Evolutionary conservation across 2,888 invertebrate genomes (phyloP).

Genomic region (Sesamia inferens): DNA sequence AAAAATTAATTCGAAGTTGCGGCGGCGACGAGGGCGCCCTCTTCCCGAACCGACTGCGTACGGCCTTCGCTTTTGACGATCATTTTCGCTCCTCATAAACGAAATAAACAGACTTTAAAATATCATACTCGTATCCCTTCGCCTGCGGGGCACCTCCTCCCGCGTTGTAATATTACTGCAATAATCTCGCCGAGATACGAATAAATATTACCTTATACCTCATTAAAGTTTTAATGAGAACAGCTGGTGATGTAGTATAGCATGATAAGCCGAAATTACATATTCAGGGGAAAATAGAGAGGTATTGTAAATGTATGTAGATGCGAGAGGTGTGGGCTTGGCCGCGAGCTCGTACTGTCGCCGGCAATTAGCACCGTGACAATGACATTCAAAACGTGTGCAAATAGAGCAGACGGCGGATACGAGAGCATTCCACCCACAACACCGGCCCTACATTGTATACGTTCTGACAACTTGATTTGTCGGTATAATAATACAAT

Average conservation of each 20-base stretch:
- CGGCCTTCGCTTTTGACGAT: constrained; percentile 74
- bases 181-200: constrained; percentile 59
- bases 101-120: constrained; percentile 75
- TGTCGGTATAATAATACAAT: constrained; percentile 63
- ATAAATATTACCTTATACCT: constrained; percentile 65
- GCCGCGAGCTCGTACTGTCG: constrained; percentile 66
- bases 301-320: constrained; percentile 70
- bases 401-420: constrained; percentile 79
- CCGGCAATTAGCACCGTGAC: constrained; percentile 85
- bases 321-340: constrained; percentile 59
- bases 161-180: constrained; percentile 60
- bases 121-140: constrained; percentile 69
- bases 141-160: constrained; percentile 52
- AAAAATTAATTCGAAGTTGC: constrained; percentile 87
- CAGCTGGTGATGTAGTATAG: constrained; percentile 54
- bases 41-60: constrained; percentile 62
- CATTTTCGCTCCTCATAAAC: constrained; percentile 77
- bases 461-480: constrained; percentile 59
- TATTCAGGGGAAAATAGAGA: constrained; percentile 67
- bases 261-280: constrained; percentile 68
- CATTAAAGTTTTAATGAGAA: constrained; percentile 72
- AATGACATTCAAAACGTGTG: constrained; percentile 88
- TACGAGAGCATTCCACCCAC: constrained; percentile 61
- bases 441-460: constrained; percentile 48
- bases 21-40: constrained; percentile 73